phyloP scores from a whole-genome alignment of 2,888 invertebrate genomes.

The Chymomyza caudatula region DNA sequence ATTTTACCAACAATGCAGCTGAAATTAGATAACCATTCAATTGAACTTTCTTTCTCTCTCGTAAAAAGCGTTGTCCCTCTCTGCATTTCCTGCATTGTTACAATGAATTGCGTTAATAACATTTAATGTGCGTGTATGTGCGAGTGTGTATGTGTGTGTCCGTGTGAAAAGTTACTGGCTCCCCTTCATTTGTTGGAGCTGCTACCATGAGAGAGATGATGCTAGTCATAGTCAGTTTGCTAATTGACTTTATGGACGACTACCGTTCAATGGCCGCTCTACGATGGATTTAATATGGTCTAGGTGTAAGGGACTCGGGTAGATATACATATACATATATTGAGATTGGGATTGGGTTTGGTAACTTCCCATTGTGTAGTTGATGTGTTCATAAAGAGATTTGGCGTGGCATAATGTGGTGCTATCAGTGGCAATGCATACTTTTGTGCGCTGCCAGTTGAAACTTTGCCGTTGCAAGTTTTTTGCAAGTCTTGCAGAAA shows the following conservation, averaged over 20 bases:
- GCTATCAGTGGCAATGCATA: conserved; percentile 50
- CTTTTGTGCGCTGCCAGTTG: conserved; percentile 39
- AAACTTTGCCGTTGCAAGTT: conserved; percentile 70
- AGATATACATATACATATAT: neutral
- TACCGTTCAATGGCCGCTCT: conserved; percentile 54
- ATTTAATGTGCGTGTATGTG: conserved; percentile 61
- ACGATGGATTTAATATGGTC: conserved; percentile 7
- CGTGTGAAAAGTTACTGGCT: conserved; percentile 22
- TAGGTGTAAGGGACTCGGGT: neutral
- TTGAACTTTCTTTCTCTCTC: conserved; percentile 32
- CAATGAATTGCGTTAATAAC: conserved; percentile 63
- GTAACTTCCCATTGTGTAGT: conserved; percentile 25
- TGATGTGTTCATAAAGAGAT: conserved; percentile 3
- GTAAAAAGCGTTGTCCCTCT: conserved; percentile 11
- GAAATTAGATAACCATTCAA: conserved; percentile 66
- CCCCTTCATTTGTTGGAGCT: conserved; percentile 53
- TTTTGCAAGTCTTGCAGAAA: conserved; percentile 71
- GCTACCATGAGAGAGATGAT: conserved; percentile 47
- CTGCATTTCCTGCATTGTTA: conserved; percentile 27
- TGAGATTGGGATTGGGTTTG: neutral
- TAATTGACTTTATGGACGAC: conserved; percentile 57
- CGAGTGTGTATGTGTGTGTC: neutral
- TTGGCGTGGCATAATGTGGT: conserved; percentile 9
- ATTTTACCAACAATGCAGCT: conserved; percentile 23
- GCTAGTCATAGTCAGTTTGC: conserved; percentile 38